Evolutionary conservation across 2,888 invertebrate species (phyloP), one percentile per base, ranked within the genome.

Genomic region (Torymus texanus): DNA sequence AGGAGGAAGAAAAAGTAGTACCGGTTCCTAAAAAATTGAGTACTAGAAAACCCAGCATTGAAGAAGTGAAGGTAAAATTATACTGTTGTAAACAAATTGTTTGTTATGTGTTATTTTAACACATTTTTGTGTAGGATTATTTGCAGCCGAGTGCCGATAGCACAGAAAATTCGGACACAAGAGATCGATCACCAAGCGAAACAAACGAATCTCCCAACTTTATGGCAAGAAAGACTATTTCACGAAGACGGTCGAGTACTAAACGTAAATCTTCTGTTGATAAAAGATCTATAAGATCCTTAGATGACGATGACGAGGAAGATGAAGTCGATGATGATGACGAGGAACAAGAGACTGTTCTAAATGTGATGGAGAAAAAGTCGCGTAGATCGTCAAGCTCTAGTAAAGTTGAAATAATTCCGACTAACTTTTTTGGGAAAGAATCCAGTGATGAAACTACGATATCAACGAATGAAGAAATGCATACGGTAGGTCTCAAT

Each of bases 361-460:
- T 81, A 14, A 75, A 75, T n/a, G 59, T 67, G 1, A 68, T 77
- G 72, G 78, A 78, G 2, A 77, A 78, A n/a, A 82, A 62, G 21
- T 78, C 74, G 14, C 70, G 50, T n/a, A 14, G 53, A 12, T 78
- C 82, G 8, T 80, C 79, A 0, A 55, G 70, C 24, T 78, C 80
- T 11, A 80, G 80, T 13, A 78, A 73, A 51, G 50, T 75, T 12
- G 78, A 80, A 8, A 70, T 75, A 0, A 75, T 80, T 10, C 78
- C 82, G 0, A 50, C 62, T 1, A 80, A 75, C 56, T 80, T 78
- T 12, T 80, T 78, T 14, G 18, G 63, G 2, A 68, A 41, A n/a
- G 41, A 70, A 18, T 84, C 81, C 16, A 83, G 80, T 41, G 83
- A 83, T 50, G 84, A 85, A 13, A 83, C 84, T 11, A 82, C 83